These are phyloP conservation scores for Oreochromis aureus DNA, from an alignment of 2,113 vertebrate genomes.

Conservation along the genomic window DNA sequence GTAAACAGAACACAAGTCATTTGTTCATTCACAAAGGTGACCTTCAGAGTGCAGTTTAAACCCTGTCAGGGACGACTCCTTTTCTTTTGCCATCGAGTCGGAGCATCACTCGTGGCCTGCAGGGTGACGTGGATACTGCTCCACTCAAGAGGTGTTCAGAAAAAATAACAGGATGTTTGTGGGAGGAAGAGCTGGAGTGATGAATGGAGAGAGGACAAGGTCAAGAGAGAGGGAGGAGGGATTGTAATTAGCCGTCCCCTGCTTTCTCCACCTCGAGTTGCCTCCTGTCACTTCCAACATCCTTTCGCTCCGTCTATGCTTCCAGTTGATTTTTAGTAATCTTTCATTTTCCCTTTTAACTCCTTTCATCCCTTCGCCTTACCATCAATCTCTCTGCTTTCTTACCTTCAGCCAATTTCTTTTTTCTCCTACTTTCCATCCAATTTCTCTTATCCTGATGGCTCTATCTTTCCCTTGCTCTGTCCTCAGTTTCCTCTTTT, in stretches of 20 bases:
- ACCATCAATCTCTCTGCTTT: not conserved
- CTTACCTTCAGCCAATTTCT: not conserved
- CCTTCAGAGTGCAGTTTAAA: not conserved
- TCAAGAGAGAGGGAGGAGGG: not conserved
- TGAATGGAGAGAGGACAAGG: conserved; percentile 30
- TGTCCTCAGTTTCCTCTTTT: not conserved
- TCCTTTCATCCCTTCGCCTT: not conserved
- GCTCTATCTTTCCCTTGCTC: not conserved
- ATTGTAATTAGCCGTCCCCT: not conserved
- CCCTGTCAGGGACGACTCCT: not conserved
- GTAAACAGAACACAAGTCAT: not conserved
- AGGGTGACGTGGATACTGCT: not conserved
- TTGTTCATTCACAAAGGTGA: not conserved
- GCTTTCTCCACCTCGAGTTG: not conserved
- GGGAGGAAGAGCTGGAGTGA: not conserved
- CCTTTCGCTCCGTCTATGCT: not conserved
- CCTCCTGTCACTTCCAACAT: not conserved
- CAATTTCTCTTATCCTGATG: not conserved
- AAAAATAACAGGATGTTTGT: conserved; percentile 6
- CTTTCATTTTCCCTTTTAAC: not conserved
- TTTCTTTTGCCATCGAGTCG: not conserved
- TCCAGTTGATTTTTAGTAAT: not conserved
- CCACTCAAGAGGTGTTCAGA: not conserved
- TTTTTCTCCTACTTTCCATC: not conserved
- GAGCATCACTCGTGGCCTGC: not conserved